Evolutionary conservation across 2,797 vertebrate genomes (phyloP), one percentile per base, ranked within the genome.

Genomic region (Leuciscus waleckii): DNA sequence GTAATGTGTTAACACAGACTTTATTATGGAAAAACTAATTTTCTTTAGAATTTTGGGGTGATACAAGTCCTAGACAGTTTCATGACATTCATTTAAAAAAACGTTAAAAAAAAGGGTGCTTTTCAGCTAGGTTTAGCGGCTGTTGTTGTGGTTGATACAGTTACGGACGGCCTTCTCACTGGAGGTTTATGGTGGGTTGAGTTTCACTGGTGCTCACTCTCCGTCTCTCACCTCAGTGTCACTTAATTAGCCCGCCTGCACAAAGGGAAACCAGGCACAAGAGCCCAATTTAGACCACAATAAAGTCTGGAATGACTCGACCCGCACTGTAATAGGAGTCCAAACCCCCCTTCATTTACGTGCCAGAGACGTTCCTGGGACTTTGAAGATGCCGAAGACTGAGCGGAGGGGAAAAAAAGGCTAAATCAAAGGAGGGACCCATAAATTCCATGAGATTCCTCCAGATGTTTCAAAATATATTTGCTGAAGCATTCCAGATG

Each of bases 401-500:
- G 76, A 78, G 80, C 85, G 75, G 35, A 78, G 71, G 19, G 26
- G 69, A 19, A 46, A 67, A 49, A 85, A 41, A 56, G 74, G 54
- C 41, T 93, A 85, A 87, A 91, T 93, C 90, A 95, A 94, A 95
- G 92, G 92, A 92, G 92, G 92, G 92, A 94, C 92, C 92, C 91
- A 95, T 92, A 94, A 95, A 95, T 95, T 94, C 94, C 93, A 92
- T 91, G 88, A 92, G 92, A 94, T 93, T 94, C 93, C 93, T 94
- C 94, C 94, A 96, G 94, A 96, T 95, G 94, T 94, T 95, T 90
- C 85, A 5, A 91, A 94, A 94, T 94, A 94, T 93, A 92, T 93
- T 92, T 89, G 87, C 90, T 94, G 93, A 94, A 93, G 90, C 91
- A 87, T 93, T 95, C 95, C 95, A 96, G 95, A 95, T 96, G 95